Base-by-base conservation (phyloP, 2,113 vertebrate species). In the Pterocles gutturalis region DNA sequence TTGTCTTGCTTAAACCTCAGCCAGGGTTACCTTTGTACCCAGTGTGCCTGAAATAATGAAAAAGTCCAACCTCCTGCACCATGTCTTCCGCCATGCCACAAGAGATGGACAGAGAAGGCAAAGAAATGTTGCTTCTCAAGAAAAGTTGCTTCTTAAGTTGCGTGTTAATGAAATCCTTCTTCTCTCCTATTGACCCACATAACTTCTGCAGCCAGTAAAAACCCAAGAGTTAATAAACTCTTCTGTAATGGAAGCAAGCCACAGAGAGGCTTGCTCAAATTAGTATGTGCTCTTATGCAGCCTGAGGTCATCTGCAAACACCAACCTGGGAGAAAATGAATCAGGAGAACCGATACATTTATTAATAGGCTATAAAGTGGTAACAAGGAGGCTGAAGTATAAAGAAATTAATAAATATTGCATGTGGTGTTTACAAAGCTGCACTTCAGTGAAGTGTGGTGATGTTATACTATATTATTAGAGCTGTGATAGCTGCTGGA, bases 361-460 rank as follows among this genome's bases (percentile, higher is more conserved):
- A 96, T 95, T 93, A 95, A 97, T 95, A 94, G 93, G 81, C 49
- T 91, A 83, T 86, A 83, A 96, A 92, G 87, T 75, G 66, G 78
- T 82, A 97, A 94, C 70, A 84, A 88, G 84, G 64, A 91, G 53
- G 43, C 60, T 83, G 84, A 95, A 95, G 70, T 82, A 87, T 71
- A 64, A 93, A 79, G 64, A 89, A 91, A 93, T 57, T 5, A 87
- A 97, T 92, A 90, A 96, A 93, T 94, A 91, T 69, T 96, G 60
- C 87, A 96, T 92, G 67, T 83, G 72, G 29, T 96, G 89, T 91
- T 96, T 90, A 92, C 91, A 92, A 64, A 96, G 79, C 58, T 91
- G 70, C 66, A 65, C 49, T 87, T 87, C 48, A 83, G 24, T 72
- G 43, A 80, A 70, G 62, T 25, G 20, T 87, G 72, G 36, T 81